Evolutionary conservation across 2,888 invertebrate genomes (phyloP).

Genomic region (Craniophora ligustri): DNA sequence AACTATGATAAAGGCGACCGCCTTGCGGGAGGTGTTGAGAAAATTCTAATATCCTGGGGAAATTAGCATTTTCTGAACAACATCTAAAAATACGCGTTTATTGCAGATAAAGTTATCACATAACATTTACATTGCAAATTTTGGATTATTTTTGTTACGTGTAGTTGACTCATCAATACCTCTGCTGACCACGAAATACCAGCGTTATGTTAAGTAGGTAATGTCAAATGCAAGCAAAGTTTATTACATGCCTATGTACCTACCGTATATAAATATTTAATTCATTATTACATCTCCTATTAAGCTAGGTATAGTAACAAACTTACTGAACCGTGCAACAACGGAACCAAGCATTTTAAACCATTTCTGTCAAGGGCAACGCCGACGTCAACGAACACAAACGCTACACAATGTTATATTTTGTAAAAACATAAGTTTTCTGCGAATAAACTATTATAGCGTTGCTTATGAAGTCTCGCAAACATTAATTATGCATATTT

Average conservation of each 20-base stretch:
- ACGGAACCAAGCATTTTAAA: constrained; percentile 53
- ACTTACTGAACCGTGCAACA: constrained; percentile 47
- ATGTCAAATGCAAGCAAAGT: neutral
- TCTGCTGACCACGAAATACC: no score
- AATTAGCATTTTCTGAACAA: no score
- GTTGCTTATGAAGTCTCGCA: constrained; percentile 7
- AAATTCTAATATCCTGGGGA: no score
- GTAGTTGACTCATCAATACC: no score
- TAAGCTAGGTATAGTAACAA: constrained; percentile 9
- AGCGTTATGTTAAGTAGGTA: no score
- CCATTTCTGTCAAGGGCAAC: constrained; percentile 41
- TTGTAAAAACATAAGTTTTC: constrained; percentile 27
- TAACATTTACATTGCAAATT: no score
- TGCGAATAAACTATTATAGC: constrained; percentile 19
- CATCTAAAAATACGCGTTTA: no score
- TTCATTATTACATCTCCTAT: neutral
- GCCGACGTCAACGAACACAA: constrained; percentile 20
- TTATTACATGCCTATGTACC: neutral
- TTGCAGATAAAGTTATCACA: no score
- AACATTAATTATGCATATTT: constrained; percentile 21
- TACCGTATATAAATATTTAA: no score
- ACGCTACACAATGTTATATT: constrained; percentile 10
- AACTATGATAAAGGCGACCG: no score
- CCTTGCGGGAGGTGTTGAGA: no score
- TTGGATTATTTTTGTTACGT: no score